These are phyloP conservation scores for Galerucella nymphaeae DNA, from an alignment of 2,888 invertebrate species.

Conservation along the genomic window DNA sequence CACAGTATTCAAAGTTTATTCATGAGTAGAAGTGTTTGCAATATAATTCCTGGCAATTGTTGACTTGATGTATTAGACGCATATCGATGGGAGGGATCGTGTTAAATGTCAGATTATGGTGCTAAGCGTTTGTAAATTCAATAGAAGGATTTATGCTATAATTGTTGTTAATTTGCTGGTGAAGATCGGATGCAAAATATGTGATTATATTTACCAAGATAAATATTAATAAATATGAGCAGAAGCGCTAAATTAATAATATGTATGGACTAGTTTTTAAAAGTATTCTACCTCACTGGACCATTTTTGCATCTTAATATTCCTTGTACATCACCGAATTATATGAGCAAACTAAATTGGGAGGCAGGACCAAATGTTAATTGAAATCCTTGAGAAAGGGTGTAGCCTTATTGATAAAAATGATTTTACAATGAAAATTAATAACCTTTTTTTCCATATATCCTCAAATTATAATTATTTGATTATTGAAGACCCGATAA, in stretches of 20 bases:
- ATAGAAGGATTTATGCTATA: slow-evolving; percentile 31
- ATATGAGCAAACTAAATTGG: neutral
- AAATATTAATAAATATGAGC: too few relatives aligned
- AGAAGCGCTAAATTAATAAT: too few relatives aligned
- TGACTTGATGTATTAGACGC: slow-evolving; percentile 41
- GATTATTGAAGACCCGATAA: neutral
- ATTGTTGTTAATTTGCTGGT: neutral
- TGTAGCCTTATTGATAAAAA: neutral
- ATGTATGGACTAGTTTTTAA: too few relatives aligned
- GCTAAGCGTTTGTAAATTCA: slow-evolving; percentile 42
- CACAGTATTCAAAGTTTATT: slow-evolving; percentile 27
- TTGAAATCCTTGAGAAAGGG: slow-evolving; percentile 23
- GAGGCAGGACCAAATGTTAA: slow-evolving; percentile 17
- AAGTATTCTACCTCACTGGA: too few relatives aligned
- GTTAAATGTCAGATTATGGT: slow-evolving; percentile 39
- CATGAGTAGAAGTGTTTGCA: slow-evolving; percentile 37
- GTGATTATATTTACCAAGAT: neutral
- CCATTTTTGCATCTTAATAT: too few relatives aligned
- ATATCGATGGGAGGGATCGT: slow-evolving; percentile 41
- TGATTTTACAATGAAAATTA: too few relatives aligned
- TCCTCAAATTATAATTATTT: too few relatives aligned
- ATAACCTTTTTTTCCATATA: too few relatives aligned
- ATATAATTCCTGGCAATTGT: slow-evolving; percentile 40
- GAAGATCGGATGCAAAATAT: neutral
- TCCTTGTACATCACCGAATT: too few relatives aligned